Base-by-base conservation (phyloP, 2,113 vertebrate species). In the Fregetta grallaria region DNA sequence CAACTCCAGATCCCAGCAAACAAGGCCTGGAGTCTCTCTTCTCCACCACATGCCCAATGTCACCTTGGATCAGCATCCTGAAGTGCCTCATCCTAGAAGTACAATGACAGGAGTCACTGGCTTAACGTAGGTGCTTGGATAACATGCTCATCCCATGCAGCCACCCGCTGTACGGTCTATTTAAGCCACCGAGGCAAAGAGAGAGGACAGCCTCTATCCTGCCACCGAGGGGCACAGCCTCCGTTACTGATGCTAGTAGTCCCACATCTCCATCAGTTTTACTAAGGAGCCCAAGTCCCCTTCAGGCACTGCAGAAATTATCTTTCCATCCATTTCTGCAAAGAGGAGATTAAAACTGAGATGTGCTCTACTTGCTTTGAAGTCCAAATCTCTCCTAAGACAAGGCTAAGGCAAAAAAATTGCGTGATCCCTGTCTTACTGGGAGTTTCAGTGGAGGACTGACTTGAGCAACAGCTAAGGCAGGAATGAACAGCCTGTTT, bases 141-240 rank as follows among this genome's bases (percentile, higher is more conserved):
- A 93, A 92, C 9, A 6, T 4, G 34, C 23, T 80, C 29, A 53
- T 30, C 20, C 40, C 47, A 32, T 3, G 7, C 68, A 84, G 47
- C 26, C 78, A 80, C 45, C 19, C 0, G 0, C 45, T 70, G 22
- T 20, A 67, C 0, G 1, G 45, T 34, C 63, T 62, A 7, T 59
- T 80, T n/a, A 84, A 93, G 42, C 13, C 26, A 90, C 29, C 3
- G 9, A 77, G 42, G 49, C 49, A 79, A 66, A 86, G 72, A 52
- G 32, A 50, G 38, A 67, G 34, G 66, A 63, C 19, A 30, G 56
- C 15, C 49, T 86, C 45, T 36, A 22, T 18, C 27, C n/a, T 85
- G 65, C 19, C 52, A 67, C 22, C 3, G 32, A 83, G 45, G 40
- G 23, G 15, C 45, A 80, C 52, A 67, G 59, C 32, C 73, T 67